Conservation (phyloP, 2,888 invertebrate species). For the Latrodectus elegans region DNA sequence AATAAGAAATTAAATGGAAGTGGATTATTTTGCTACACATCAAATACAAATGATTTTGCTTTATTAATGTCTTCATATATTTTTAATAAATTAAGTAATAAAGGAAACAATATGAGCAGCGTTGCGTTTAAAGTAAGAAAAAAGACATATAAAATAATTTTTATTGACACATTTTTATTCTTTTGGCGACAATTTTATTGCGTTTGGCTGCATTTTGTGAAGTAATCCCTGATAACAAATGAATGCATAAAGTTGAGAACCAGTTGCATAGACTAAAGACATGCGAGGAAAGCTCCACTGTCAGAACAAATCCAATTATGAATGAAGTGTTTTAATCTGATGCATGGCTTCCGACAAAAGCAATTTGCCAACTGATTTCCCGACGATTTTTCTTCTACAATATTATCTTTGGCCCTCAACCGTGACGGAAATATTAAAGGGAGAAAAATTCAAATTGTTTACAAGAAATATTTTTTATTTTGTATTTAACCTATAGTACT, state of each 20-base stretch:
- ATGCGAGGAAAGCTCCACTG: slow-evolving; percentile 48
- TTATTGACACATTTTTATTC: neutral
- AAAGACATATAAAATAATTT: no score
- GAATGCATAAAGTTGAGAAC: slow-evolving; percentile 39
- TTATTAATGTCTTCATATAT: no score
- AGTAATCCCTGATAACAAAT: slow-evolving; percentile 45
- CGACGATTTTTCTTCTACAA: slow-evolving; percentile 25
- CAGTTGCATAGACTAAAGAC: slow-evolving; percentile 43
- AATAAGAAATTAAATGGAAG: no score
- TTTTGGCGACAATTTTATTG: slow-evolving; percentile 16
- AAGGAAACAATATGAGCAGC: no score
- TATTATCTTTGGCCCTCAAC: slow-evolving; percentile 22
- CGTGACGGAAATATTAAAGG: slow-evolving; percentile 20
- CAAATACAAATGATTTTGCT: no score
- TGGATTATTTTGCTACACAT: no score
- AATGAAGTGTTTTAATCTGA: slow-evolving; percentile 65
- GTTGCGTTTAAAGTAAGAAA: neutral
- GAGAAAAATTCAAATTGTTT: slow-evolving; percentile 41
- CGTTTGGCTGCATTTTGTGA: slow-evolving; percentile 29
- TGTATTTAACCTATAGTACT: neutral
- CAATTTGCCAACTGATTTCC: slow-evolving; percentile 65
- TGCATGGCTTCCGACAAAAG: slow-evolving; percentile 62
- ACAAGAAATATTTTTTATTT: slow-evolving; percentile 1
- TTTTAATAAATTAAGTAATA: no score
- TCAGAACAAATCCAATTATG: slow-evolving; percentile 67